These are phyloP conservation scores for Halisarca cf. caerulea DNA, from an alignment of 37 sponge, comb jelly and placozoan genomes.

Conservation along the genomic window DNA sequence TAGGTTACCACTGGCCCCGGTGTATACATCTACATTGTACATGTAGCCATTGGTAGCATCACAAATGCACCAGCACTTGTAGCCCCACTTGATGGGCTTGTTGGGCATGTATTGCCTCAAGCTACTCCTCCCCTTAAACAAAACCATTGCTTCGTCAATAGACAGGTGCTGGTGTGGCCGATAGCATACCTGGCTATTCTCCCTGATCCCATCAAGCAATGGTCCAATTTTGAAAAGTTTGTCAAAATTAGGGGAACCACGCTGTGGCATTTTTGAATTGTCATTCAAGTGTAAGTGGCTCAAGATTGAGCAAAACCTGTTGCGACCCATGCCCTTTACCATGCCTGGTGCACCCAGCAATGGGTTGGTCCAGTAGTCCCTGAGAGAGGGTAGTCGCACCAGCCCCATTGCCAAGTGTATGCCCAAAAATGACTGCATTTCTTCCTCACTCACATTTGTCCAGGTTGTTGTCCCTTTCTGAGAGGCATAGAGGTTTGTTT, in stretches of 20 bases:
- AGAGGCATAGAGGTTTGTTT: constrained; percentile 1
- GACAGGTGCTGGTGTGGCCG: neutral
- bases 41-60: constrained; percentile 4
- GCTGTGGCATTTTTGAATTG: neutral
- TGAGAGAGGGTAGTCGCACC: constrained; percentile 15
- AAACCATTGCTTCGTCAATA: constrained; percentile 17
- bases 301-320: neutral
- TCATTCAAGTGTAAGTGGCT: neutral
- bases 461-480: constrained; percentile 5
- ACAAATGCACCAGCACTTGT: neutral
- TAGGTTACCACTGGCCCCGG: neutral
- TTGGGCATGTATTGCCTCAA: neutral
- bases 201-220: neutral
- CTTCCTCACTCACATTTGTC: neutral
- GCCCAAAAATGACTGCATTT: constrained; percentile 19
- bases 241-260: neutral
- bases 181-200: neutral
- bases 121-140: neutral
- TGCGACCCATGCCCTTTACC: neutral
- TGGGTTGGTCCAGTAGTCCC: constrained; percentile 45
- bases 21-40: neutral
- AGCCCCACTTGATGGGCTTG: constrained; percentile 6
- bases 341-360: neutral
- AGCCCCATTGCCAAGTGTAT: constrained; percentile 28
- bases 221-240: constrained; percentile 7